Evolutionary conservation across 1,140 invertebrate species (phyloP).

Genomic region (Atopsyche davidsoni): DNA sequence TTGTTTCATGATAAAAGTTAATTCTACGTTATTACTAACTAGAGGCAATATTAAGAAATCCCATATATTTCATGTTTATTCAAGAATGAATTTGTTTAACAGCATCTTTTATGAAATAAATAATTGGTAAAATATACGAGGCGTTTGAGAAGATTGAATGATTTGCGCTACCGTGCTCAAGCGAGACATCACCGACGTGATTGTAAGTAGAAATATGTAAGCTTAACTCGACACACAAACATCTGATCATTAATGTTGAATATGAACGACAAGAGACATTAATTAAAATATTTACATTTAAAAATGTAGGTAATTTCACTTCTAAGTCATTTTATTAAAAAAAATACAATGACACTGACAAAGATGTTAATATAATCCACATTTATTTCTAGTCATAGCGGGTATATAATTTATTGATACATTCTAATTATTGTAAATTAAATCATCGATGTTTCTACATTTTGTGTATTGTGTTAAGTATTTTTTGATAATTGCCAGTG

Average conservation of each 20-base stretch:
- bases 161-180: conserved; percentile 1
- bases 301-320: conserved; percentile 8
- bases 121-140: background rate
- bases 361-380: background rate
- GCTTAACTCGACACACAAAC: background rate
- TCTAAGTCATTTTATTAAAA: conserved; percentile 8
- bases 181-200: background rate
- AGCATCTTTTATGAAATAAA: too few relatives aligned
- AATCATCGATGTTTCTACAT: conserved; percentile 4
- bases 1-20: too few relatives aligned
- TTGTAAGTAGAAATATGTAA: background rate
- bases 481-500: too few relatives aligned
- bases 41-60: too few relatives aligned
- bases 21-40: too few relatives aligned
- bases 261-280: conserved; percentile 4
- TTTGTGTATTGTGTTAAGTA: conserved; percentile 15
- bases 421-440: background rate
- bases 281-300: background rate
- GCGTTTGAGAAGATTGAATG: background rate
- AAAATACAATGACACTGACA: background rate
- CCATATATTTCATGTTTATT: too few relatives aligned
- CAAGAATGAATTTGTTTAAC: too few relatives aligned
- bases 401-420: background rate
- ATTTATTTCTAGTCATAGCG: conserved; percentile 3
- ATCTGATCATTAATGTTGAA: background rate